phyloP scores from a whole-genome alignment of 2,888 invertebrate species.

The Dryocosmus kuriphilus region DNA sequence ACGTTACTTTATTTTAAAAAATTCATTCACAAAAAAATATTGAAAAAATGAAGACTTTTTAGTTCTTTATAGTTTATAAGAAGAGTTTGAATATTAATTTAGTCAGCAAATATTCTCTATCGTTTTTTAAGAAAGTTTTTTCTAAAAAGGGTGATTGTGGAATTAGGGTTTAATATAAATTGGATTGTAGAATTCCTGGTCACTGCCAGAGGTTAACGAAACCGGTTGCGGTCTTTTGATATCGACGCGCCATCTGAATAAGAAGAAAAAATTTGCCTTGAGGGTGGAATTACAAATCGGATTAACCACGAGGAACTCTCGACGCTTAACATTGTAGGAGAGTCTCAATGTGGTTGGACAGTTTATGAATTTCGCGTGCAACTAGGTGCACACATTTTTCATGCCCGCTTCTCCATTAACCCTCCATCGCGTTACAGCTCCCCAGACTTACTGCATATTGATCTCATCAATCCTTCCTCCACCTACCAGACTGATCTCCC shows the following conservation, averaged over 20 bases:
- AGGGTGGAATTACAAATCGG: not conserved
- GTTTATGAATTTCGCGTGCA: constrained; percentile 56
- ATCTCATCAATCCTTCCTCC: constrained; percentile 73
- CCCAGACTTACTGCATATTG: constrained; percentile 76
- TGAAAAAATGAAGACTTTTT: no score
- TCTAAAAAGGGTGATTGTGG: no score
- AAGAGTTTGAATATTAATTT: no score
- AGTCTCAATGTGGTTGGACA: constrained; percentile 34
- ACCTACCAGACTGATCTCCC: constrained; percentile 57
- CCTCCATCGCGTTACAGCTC: constrained; percentile 67
- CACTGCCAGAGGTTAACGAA: not conserved
- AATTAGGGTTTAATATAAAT: not conserved
- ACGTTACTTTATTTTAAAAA: no score
- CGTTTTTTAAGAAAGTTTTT: no score
- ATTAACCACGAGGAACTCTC: not conserved
- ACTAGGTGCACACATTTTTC: constrained; percentile 60
- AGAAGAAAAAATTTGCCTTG: not conserved
- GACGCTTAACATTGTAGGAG: constrained; percentile 8
- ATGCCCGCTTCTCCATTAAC: constrained; percentile 70
- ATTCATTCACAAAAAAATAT: no score
- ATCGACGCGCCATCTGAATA: not conserved
- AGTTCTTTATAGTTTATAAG: no score
- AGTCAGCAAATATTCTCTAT: no score
- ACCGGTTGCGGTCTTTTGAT: not conserved
- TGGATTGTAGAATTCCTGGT: not conserved